Conservation (phyloP, 1,140 invertebrate genomes). For the Euura lappo region DNA sequence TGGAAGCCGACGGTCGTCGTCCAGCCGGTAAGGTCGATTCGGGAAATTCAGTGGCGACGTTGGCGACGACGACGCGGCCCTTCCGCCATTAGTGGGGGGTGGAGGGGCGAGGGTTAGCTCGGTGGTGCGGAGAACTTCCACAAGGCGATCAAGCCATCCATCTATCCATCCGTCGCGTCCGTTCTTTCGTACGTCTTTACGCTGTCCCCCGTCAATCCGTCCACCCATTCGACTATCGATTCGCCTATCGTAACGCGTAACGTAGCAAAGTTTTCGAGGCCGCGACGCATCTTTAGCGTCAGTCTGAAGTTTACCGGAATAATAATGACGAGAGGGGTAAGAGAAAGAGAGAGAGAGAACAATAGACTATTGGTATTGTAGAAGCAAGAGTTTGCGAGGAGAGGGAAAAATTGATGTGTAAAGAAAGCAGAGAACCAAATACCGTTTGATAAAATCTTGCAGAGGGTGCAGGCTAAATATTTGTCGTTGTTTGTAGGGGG, state of each 20-base stretch:
- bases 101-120: neutral
- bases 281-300: too few species aligned
- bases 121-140: neutral
- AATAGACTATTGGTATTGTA: too few species aligned
- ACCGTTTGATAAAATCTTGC: too few species aligned
- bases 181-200: neutral
- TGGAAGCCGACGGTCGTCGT: neutral
- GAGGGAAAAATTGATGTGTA: too few species aligned
- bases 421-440: too few species aligned
- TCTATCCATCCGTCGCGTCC: neutral
- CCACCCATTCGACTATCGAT: neutral
- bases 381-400: too few species aligned
- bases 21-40: neutral
- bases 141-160: neutral
- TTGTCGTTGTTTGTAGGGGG: too few species aligned
- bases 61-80: neutral
- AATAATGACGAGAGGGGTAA: too few species aligned
- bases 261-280: too few species aligned
- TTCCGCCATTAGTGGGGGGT: neutral
- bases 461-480: too few species aligned
- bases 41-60: neutral
- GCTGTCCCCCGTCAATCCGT: neutral
- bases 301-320: too few species aligned
- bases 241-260: neutral
- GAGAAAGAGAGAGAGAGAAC: too few species aligned